Base-by-base conservation (phyloP, 1,140 invertebrate species). In the Melipona quadrifasciata region DNA sequence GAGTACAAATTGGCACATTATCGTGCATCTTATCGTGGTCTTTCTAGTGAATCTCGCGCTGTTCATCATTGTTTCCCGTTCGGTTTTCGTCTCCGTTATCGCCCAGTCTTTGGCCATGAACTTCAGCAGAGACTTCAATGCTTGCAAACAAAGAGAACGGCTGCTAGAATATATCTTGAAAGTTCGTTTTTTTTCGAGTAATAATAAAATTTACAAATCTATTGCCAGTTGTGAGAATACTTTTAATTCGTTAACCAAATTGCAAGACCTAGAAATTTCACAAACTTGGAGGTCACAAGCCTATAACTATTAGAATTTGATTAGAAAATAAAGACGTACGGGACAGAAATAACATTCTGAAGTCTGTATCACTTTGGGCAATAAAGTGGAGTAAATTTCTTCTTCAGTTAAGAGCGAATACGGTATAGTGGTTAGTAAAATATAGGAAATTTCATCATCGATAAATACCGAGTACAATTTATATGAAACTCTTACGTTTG, bases 61-160 rank as follows among this genome's bases (percentile, higher is more conserved):
- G 0, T 64, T 51, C 76, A 70, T 65, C 91, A 91, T 91, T 0
- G 39, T 72, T 11, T 19, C 34, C 1, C 61, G 65, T 0, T 91
- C 79, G 10, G 2, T n/a, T 1, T 67, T 4, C 11, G 24, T 58
- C 31, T 31, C 47, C 0, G 10, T 5, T 0, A 0, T 51, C 2
- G 39, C 47, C 90, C 91, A 91, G 19, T 91, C 91, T 6, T 67
- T 47, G 16, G 31, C 17, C 82, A 91, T 90, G 4, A 16, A 67
- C 0, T 47, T 31, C 1, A 91, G 16, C 0, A 91, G 80, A n/a
- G 34, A 70, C 31, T 82, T 73, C 16, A 91, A 19, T 51, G 77
- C 90, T 91, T 70, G 55, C 8, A 57, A 47, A 0, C 0, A 0
- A 5, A 14, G 31, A 47, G 31, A n/a, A 21, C 27, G 19, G 2